phyloP scores from a whole-genome alignment of 2,888 invertebrate species.

The Netelia virgata region DNA sequence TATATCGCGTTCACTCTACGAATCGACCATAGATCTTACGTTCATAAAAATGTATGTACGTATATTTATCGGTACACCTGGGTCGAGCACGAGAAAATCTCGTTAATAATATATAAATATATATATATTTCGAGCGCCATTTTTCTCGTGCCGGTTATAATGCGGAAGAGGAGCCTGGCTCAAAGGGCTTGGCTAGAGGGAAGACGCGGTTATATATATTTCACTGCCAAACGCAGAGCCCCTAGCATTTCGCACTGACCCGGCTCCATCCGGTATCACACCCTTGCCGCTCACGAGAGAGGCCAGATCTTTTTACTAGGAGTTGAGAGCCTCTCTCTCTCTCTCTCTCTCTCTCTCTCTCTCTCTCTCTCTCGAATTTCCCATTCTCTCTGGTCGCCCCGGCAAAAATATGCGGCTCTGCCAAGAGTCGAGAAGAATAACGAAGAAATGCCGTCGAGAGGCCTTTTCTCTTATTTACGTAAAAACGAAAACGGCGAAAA shows the following conservation, averaged over 20 bases:
- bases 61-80: neutral
- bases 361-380: neutral
- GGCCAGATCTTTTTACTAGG: slow-evolving; percentile 38
- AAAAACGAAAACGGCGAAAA: slow-evolving; percentile 4
- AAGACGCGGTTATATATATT: slow-evolving; percentile 50
- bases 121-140: neutral
- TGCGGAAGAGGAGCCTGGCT: slow-evolving; percentile 16
- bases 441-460: slow-evolving; percentile 36
- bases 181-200: slow-evolving; percentile 2
- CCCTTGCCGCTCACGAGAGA: slow-evolving; percentile 5
- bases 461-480: slow-evolving; percentile 35
- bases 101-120: neutral
- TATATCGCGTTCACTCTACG: no score
- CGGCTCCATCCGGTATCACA: slow-evolving; percentile 33
- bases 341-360: no score
- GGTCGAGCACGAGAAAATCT: neutral
- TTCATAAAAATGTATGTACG: neutral
- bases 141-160: slow-evolving; percentile 23
- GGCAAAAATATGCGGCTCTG: slow-evolving; percentile 35
- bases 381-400: slow-evolving; percentile 5
- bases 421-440: slow-evolving; percentile 54
- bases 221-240: slow-evolving; percentile 66
- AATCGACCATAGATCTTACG: no score
- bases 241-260: neutral
- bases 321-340: neutral